Evolutionary conservation across 2,888 invertebrate genomes (phyloP).

Genomic region (Orthosia gothica): DNA sequence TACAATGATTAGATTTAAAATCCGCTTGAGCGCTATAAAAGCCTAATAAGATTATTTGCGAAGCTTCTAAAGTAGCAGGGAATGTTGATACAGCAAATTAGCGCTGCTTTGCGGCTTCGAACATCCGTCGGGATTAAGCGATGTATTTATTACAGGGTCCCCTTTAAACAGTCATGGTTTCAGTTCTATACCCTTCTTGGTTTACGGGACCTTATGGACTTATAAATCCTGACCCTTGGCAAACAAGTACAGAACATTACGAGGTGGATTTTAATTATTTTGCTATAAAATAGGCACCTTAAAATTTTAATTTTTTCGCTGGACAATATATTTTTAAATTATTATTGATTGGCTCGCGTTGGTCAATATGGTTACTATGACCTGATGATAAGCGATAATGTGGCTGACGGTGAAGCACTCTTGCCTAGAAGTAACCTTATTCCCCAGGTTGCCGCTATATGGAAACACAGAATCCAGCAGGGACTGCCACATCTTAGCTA

Average conservation of each 20-base stretch:
- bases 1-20: conserved; percentile 60
- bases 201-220: conserved; percentile 32
- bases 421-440: no score
- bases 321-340: no score
- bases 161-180: conserved; percentile 29
- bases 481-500: neutral
- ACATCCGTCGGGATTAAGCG: conserved; percentile 51
- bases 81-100: conserved; percentile 58
- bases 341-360: no score
- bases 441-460: no score
- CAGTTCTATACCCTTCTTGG: conserved; percentile 29
- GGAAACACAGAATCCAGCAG: no score
- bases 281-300: neutral
- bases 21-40: conserved; percentile 44
- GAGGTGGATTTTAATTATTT: neutral
- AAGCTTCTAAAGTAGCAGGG: conserved; percentile 42
- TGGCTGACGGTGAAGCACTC: no score
- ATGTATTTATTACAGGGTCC: conserved; percentile 57
- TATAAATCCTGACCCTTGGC: conserved; percentile 11
- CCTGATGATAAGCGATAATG: no score
- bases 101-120: conserved; percentile 43
- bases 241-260: neutral
- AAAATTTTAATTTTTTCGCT: neutral
- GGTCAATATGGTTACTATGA: no score
- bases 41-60: conserved; percentile 55